Base-by-base conservation (phyloP, 2,113 vertebrate genomes). In the Boulengeromyrus knoepffleri region DNA sequence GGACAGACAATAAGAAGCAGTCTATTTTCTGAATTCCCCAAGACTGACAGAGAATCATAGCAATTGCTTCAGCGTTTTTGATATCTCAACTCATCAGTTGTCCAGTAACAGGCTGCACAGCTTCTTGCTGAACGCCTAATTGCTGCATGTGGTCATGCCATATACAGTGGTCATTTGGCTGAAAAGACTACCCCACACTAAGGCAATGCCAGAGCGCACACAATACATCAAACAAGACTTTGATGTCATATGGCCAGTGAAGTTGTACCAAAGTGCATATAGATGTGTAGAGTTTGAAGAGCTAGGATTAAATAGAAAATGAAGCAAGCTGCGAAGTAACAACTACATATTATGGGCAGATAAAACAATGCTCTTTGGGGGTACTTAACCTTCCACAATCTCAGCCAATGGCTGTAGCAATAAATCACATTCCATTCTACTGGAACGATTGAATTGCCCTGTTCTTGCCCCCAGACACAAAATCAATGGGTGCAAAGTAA, bases 401-500 rank as follows among this genome's bases (percentile, higher is more conserved):
- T 70, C 62, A 36, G 56, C 24, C 84, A 87, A 70, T 77, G 62
- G 49, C 58, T n/a, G 31, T 85, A 47, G 62, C 87, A 56, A 88
- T 90, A 90, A 90, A 90, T 74, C 58, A 74, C 58, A 50, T 70
- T 85, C 89, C 85, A 39, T 90, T 88, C 85, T 90, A 87, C 58
- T 88, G 85, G 89, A 90, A 88, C 86, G 85, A 90, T 90, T 90
- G 89, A 90, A 88, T 90, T 77, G 89, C 85, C 89, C 89, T 90
- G 62, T 47, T 88, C 85, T 80, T 90, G 49, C 89, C 85, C 62
- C 89, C 89, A 90, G 89, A 90, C 89, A 90, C 31, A 90, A 90
- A 90, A 90, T 90, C 89, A 90, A 90, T 90, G 62, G 89, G 85
- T 88, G 85, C 66, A 90, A 90, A 90, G 89, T 88, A 90, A 85